Conservation (phyloP, 1,140 invertebrate species). For the Oreohelix idahoensis region DNA sequence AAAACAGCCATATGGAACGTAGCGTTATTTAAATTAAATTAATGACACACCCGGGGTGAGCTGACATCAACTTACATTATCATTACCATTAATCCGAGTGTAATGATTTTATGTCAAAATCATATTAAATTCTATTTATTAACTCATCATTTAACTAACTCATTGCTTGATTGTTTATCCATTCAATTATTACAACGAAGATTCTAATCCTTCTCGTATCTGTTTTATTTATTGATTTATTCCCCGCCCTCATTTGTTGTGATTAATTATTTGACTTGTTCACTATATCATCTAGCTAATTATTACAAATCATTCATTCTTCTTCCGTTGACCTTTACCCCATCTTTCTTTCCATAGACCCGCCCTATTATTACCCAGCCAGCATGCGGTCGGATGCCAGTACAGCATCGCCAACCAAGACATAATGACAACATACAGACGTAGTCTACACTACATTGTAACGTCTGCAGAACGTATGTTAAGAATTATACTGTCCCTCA, state of each 20-base stretch:
- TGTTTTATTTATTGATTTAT: neutral
- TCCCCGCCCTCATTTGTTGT: neutral
- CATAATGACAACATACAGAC: slow-evolving; percentile 7
- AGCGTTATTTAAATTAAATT: no score
- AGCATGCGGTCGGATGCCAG: slow-evolving; percentile 22
- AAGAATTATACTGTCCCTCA: neutral
- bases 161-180: no score
- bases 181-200: no score
- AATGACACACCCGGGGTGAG: no score
- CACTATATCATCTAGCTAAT: neutral
- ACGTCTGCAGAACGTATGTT: neutral
- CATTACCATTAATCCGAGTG: no score
- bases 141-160: no score
- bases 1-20: no score
- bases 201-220: neutral
- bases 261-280: neutral
- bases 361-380: neutral
- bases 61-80: no score
- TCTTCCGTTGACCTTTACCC: neutral
- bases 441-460: neutral
- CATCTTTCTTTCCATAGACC: neutral
- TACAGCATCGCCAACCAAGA: slow-evolving; percentile 8
- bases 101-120: no score
- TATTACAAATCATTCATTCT: neutral
- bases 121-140: no score